phyloP scores from a whole-genome alignment of 2,888 invertebrate genomes.

The Rhimphoctona megacephalus region DNA sequence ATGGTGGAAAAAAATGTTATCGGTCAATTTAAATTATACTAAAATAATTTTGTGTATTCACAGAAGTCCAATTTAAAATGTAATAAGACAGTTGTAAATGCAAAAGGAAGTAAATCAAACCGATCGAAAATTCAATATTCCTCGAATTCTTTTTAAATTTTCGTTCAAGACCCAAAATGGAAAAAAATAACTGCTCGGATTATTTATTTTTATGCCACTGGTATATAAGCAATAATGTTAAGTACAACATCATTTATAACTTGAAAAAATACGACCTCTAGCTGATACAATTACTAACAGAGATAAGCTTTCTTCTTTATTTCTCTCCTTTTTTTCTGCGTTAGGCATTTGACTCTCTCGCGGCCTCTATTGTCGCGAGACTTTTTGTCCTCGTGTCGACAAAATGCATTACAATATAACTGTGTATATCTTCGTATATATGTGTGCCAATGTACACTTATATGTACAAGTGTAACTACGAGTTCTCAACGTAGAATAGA shows the following conservation, averaged over 20 bases:
- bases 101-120: background rate
- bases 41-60: background rate
- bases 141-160: background rate
- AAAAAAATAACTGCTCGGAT: background rate
- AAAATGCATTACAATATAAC: background rate
- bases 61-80: background rate
- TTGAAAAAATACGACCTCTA: background rate
- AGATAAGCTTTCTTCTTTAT: background rate
- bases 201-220: background rate
- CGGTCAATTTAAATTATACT: background rate
- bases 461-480: background rate
- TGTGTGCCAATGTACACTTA: slow-evolving; percentile 32
- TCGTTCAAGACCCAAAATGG: background rate
- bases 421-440: slow-evolving; percentile 20
- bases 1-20: background rate
- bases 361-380: slow-evolving; percentile 40
- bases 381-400: slow-evolving; percentile 33
- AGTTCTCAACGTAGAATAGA: slow-evolving; percentile 67
- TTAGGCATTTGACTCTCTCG: slow-evolving; percentile 41
- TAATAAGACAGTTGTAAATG: background rate
- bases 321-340: slow-evolving; percentile 15
- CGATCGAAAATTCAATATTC: background rate
- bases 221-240: no score
- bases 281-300: slow-evolving; percentile 13
- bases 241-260: background rate